phyloP scores from a whole-genome alignment of 2,113 vertebrate genomes.

The Rhadina sibilatrix region DNA sequence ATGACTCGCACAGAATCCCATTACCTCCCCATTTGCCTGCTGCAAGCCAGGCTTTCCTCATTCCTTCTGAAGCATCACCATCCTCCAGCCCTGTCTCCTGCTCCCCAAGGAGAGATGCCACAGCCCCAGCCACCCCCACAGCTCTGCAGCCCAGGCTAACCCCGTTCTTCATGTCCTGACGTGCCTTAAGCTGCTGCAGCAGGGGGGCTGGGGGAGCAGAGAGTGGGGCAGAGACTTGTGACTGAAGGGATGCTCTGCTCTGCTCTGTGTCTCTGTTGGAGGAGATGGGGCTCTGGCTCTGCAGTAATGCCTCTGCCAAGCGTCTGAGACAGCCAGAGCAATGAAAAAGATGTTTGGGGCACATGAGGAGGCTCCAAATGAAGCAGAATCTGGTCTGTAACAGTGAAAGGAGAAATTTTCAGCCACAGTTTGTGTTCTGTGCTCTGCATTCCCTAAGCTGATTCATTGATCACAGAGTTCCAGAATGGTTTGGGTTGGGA shows the following conservation, averaged over 20 bases:
- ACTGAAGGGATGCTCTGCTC: not conserved
- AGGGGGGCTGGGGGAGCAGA: not conserved
- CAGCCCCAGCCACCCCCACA: not conserved
- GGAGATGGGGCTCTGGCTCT: not conserved
- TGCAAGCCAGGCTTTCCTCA: slow-evolving; percentile 13
- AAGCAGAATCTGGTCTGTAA: not conserved
- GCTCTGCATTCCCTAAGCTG: not conserved
- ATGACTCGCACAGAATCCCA: slow-evolving; percentile 49
- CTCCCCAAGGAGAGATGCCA: not conserved
- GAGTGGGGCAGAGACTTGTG: not conserved
- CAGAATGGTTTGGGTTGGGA: not conserved
- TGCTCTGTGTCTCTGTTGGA: not conserved
- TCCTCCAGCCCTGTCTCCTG: not conserved
- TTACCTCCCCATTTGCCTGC: slow-evolving; percentile 27
- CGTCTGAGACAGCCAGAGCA: not conserved
- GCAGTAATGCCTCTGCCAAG: not conserved
- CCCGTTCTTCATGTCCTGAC: not conserved
- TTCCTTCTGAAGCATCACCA: not conserved
- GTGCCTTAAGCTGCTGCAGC: not conserved
- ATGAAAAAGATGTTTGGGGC: not conserved
- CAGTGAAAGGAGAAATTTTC: not conserved
- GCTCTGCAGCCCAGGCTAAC: not conserved
- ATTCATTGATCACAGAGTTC: not conserved
- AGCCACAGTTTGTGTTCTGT: not conserved
- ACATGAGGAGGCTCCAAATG: not conserved